Base-by-base conservation (phyloP, 2,888 invertebrate genomes). In the Tetragonisca angustula region DNA sequence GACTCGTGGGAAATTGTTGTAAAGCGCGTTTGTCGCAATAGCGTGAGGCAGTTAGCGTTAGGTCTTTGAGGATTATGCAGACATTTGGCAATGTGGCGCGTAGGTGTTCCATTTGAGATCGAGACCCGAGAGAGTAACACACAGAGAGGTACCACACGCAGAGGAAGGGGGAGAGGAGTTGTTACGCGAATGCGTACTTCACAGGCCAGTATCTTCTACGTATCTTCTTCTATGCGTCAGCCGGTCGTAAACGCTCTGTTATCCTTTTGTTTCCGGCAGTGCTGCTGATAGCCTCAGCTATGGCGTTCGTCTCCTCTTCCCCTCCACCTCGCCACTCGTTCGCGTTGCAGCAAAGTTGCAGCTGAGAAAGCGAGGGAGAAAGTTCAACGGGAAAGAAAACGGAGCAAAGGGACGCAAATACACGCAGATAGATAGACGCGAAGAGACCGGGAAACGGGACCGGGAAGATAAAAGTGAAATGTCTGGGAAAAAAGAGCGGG, bases 231-330 rank as follows among this genome's bases (percentile, higher is more conserved):
- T 83, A 83, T 83, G 81, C 76, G 77, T 75, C 72, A 56, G 88
- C 67, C 79, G 80, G 79, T 62, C 68, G 81, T 85, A 80, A 83
- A 87, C 69, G 71, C 70, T 76, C 81, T 62, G 82, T 69, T 82
- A 82, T 64, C 77, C 79, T 72, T 80, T 88, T 82, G 75, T 86
- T 87, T 87, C 87, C 87, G 86, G 89, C 89, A 87, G 84, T 85
- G 88, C 81, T 88, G 83, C 81, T 88, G 83, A 87, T 87, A 80
- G 87, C 79, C 71, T 77, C 79, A 82, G 86, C 86, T 79, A 43
- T 43, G 43, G 43, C 43, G 43, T 43, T 43, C 36, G 32, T 32
- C 36, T 36, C 68, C 75, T 67, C 73, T 79, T 69, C 52, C 84
- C 70, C 69, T 67, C 49, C 21, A 11, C 43, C 36, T 36, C 9